Evolutionary conservation across 2,888 invertebrate species (phyloP), one percentile per base, ranked within the genome.

Genomic region (Osedax frankpressi): DNA sequence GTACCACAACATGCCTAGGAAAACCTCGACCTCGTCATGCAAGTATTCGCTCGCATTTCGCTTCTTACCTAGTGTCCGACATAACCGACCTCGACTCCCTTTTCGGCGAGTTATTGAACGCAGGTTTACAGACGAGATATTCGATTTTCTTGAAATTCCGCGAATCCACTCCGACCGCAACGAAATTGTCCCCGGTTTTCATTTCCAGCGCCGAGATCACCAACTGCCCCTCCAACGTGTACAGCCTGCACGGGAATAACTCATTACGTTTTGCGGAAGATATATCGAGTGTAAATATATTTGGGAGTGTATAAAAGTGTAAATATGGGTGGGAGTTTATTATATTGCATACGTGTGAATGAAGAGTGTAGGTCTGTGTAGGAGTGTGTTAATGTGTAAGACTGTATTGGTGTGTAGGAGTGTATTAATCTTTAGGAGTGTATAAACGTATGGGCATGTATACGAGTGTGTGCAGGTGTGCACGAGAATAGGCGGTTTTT

Each of bases 21-120:
- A n/a, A n/a, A n/a, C n/a, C n/a, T n/a, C n/a, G n/a, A n/a, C n/a
- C n/a, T n/a, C n/a, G n/a, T n/a, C n/a, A n/a, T n/a, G n/a, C n/a
- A n/a, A n/a, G n/a, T n/a, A n/a, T n/a, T n/a, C n/a, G n/a, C n/a
- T n/a, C n/a, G n/a, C n/a, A n/a, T n/a, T n/a, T n/a, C n/a, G n/a
- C n/a, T n/a, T n/a, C n/a, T n/a, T n/a, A n/a, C n/a, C n/a, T n/a
- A n/a, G n/a, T n/a, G n/a, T n/a, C n/a, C n/a, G n/a, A n/a, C n/a
- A n/a, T n/a, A n/a, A 44, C 69, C 1, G 28, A 69, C 69, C 69
- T 69, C 3, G 1, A 3, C 3, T 68, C 28, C 2, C 29, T 28
- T 30, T 69, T 69, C 28, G 69, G 69, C 19, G 69, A 69, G 69
- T 69, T 69, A 30, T 69, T 69, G 30, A 69, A 69, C 11, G 1